Evolutionary conservation across 2,797 vertebrate genomes (phyloP).

Genomic region (Sebastes trivittatus): DNA sequence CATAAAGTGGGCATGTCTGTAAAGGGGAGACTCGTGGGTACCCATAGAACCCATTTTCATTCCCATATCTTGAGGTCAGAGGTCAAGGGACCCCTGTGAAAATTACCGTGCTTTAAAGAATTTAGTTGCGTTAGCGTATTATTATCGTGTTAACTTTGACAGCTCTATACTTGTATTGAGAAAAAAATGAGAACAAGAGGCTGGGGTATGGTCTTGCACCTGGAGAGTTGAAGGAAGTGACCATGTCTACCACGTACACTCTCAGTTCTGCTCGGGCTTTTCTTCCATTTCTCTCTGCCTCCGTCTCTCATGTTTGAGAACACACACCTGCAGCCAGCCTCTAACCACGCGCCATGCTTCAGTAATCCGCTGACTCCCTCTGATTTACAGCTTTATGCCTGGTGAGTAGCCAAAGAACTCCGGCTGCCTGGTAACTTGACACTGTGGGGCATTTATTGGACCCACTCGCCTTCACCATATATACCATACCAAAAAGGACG

Average conservation of each 20-base stretch:
- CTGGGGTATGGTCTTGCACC: constrained; percentile 57
- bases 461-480: constrained; percentile 13
- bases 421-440: constrained; percentile 63
- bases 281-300: constrained; percentile 51
- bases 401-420: constrained; percentile 65
- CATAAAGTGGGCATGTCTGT: no score
- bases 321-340: constrained; percentile 78
- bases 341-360: constrained; percentile 70
- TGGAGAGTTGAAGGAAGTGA: constrained; percentile 73
- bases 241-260: constrained; percentile 51
- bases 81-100: no score
- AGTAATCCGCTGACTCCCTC: constrained; percentile 76
- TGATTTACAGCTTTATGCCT: constrained; percentile 75
- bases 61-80: no score
- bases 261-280: constrained; percentile 75
- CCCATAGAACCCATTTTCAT: no score
- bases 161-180: background rate
- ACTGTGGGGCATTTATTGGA: constrained; percentile 41
- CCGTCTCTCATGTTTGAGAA: constrained; percentile 67
- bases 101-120: no score
- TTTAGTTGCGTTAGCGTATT: no score
- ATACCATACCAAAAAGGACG: background rate
- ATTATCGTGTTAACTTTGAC: no score
- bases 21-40: no score
- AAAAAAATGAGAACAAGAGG: background rate